A percentile compares a stretch with the other conserved stretches of the same genome.
Evolutionary conservation across 1,140 invertebrate genomes (phyloP).

Genomic region (Drosophila sulfurigaster): DNA sequence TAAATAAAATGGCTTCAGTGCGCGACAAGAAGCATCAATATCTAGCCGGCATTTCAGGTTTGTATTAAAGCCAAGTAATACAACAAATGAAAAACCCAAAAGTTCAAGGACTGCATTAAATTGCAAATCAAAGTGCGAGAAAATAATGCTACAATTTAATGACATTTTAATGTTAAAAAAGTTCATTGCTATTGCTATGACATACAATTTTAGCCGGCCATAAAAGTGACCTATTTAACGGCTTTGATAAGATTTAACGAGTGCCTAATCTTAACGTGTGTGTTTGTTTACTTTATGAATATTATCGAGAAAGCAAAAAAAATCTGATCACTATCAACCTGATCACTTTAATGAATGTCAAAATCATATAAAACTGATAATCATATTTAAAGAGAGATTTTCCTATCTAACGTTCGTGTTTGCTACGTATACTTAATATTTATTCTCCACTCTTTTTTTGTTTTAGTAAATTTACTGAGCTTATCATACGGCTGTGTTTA

Average conservation of each 20-base stretch:
- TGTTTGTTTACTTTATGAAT: too few species aligned
- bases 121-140: too few species aligned
- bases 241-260: too few species aligned
- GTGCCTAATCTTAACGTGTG: too few species aligned
- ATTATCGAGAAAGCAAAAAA: too few species aligned
- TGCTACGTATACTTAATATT: conserved; percentile 5
- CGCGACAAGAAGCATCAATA: not conserved
- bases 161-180: not conserved
- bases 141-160: too few species aligned
- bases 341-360: too few species aligned
- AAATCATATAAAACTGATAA: not conserved
- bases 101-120: not conserved
- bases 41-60: conserved; percentile 12
- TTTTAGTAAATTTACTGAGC: not conserved
- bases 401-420: not conserved
- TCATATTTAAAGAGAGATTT: not conserved
- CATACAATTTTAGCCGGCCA: too few species aligned
- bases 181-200: too few species aligned
- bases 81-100: not conserved
- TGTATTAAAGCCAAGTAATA: not conserved
- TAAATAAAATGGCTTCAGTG: not conserved
- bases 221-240: too few species aligned
- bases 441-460: not conserved
- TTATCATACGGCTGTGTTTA: conserved; percentile 10
- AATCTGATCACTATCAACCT: too few species aligned